A percentile compares a stretch with the other conserved stretches of the same genome.
These are phyloP conservation scores for Drosophila ironensis DNA, from an alignment of 1,140 invertebrate species.

Conservation along the genomic window DNA sequence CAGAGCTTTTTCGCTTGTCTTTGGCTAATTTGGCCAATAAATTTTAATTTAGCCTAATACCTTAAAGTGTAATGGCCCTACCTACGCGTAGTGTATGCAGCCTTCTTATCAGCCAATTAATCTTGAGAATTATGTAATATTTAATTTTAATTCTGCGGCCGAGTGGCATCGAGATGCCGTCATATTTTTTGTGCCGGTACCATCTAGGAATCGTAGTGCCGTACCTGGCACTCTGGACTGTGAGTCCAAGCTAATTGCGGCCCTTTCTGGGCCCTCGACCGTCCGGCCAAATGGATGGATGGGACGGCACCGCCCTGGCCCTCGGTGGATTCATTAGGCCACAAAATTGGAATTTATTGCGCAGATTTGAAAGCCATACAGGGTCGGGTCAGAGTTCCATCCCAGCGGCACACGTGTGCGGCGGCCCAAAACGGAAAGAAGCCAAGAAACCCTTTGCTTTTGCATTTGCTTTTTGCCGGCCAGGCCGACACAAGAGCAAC, in stretches of 20 bases:
- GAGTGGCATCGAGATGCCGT: slow-evolving; percentile 34
- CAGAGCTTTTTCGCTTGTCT: slow-evolving; percentile 3
- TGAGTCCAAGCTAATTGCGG: slow-evolving; percentile 67
- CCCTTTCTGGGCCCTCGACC: slow-evolving; percentile 35
- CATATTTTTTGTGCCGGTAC: slow-evolving; percentile 14
- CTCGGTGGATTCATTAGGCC: slow-evolving; percentile 70
- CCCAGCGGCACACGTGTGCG: slow-evolving; percentile 57
- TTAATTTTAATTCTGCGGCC: slow-evolving; percentile 33
- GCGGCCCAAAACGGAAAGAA: slow-evolving; percentile 48
- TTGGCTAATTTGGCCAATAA: slow-evolving; percentile 27
- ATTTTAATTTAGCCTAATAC: slow-evolving; percentile 26
- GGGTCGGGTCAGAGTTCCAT: slow-evolving; percentile 1
- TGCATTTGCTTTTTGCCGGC: not conserved
- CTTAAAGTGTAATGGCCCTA: slow-evolving; percentile 32
- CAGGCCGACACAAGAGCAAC: slow-evolving; percentile 41
- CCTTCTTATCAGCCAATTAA: slow-evolving; percentile 31
- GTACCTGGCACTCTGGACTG: slow-evolving; percentile 6
- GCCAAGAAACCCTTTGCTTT: slow-evolving; percentile 44
- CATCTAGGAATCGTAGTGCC: slow-evolving; percentile 1
- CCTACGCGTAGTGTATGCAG: not conserved
- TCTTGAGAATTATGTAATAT: slow-evolving; percentile 35
- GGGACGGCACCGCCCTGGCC: slow-evolving; percentile 20
- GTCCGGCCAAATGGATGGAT: slow-evolving; percentile 58
- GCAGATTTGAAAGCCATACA: slow-evolving; percentile 68
- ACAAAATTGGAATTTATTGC: slow-evolving; percentile 75